Evolutionary conservation across 2,797 vertebrate species (phyloP), one percentile per base, ranked within the genome.

Genomic region (Acridotheres tristis): DNA sequence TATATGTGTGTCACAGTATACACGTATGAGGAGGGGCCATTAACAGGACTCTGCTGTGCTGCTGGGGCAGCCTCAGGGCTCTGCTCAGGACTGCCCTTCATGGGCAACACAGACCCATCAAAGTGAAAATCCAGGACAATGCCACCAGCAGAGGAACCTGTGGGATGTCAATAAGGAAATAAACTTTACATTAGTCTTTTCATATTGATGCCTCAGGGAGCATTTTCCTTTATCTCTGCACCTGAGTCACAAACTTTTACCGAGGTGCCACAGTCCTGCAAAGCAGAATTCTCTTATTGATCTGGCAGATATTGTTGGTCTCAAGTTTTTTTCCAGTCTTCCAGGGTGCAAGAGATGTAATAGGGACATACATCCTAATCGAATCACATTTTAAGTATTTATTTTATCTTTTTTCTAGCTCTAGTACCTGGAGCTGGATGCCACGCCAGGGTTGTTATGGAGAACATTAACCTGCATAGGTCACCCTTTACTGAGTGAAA

Each of bases 41-140:
- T n/a, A 19, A 62, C 3, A 25, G 65, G 36, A 38, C 29, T 14
- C 26, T 45, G 32, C 2, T 2, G 11, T 42, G 45, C 36, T 55
- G 9, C 55, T 40, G 34, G 34, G 26, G 17, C 30, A 50, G 26
- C 23, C 19, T 34, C 0, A 0, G 58, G 71, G n/a, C 30, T 73
- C 47, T 65, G 42, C 36, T 45, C 2, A 1, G 45, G 12, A 3
- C 15, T 38, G 45, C 10, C 16, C 30, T 30, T 22, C 16, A 4
- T 0, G 6, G 15, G 5, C 16, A 54, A 11, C 27, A 19, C 1
- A 4, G 38, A 53, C 23, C 14, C 3, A 2, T 6, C n/a, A 38
- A 38, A 68, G 38, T 7, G 27, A 26, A 76, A 84, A 63, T n/a
- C 23, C 50, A 40, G 36, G 5, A 26, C 50, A 51, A 65, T 13